Conservation (phyloP, 2,888 invertebrate species). For the Chymomyza fuscimana region DNA sequence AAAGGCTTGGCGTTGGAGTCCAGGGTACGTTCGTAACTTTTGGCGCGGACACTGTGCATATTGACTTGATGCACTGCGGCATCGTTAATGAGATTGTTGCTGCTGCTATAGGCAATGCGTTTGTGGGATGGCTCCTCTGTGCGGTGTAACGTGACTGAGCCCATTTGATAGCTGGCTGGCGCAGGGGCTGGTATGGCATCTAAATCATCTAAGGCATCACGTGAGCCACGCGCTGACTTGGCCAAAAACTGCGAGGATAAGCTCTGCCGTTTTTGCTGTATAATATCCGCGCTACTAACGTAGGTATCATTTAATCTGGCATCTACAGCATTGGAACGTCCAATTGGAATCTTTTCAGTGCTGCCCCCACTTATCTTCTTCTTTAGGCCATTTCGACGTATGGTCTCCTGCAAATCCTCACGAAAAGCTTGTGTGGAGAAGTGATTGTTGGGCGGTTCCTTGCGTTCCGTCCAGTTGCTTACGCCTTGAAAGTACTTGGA, state of each 20-base stretch:
- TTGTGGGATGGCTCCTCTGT: conserved; percentile 56
- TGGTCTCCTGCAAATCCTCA: conserved; percentile 78
- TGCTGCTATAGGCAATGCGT: conserved; percentile 69
- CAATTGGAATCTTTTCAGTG: conserved; percentile 32
- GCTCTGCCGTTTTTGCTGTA: conserved; percentile 78
- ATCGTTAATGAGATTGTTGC: conserved; percentile 56
- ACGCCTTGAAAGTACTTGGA: conserved; percentile 86
- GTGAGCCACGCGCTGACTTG: conserved; percentile 74
- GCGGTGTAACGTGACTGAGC: conserved; percentile 1
- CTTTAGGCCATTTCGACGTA: conserved; percentile 77
- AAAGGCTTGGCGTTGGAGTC: conserved; percentile 15
- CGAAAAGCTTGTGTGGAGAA: conserved; percentile 79
- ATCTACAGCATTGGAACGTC: conserved; percentile 7
- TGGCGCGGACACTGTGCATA: conserved; percentile 52
- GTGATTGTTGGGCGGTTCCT: conserved; percentile 65
- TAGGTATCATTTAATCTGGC: conserved; percentile 64
- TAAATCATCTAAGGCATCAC: conserved; percentile 76
- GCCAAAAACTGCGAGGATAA: conserved; percentile 76
- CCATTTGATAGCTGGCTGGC: conserved; percentile 1
- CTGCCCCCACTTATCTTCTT: conserved; percentile 62
- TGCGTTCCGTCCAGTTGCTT: conserved; percentile 84
- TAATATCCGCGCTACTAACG: conserved; percentile 77
- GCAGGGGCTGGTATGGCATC: conserved; percentile 66
- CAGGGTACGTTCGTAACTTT: conserved; percentile 56
- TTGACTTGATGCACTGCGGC: neutral